Evolutionary conservation across 1,140 invertebrate species (phyloP), one percentile per base, ranked within the genome.

Genomic region (Frieseomelitta varia): DNA sequence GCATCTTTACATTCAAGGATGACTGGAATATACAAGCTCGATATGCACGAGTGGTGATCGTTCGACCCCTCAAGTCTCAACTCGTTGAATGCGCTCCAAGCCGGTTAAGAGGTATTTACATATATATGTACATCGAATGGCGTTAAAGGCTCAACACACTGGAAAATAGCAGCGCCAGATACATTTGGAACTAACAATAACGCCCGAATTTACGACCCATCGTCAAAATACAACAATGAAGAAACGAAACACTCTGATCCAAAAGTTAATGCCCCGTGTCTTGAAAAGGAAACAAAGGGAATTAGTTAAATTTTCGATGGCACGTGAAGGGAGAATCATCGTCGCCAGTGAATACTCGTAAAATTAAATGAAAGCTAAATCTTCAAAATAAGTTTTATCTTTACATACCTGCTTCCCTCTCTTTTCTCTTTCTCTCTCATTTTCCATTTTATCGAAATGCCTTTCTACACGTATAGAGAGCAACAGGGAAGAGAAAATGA

Each of bases 1-100:
- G 79, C 83, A 87, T 91, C 90, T 84, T 71, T 83, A 81, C 55
- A 27, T 79, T 90, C 90, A 90, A 91, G 90, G 89, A 89, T 90
- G 89, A 91, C 87, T 74, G 71, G 85, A 76, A 81, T 55, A 79
- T 87, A 81, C 68, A 82, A 69, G 75, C 82, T 74, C 79, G 82
- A 90, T 71, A 78, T 67, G 67, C 79, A 74, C 68, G 73, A 89
- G 58, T 55, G 79, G 73, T 68, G 87, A 76, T 88, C 75, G 69
- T 65, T 87, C 61, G 86, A 86, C 55, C 55, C 61, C n/a, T n/a
- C 51, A 61, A 75, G 51, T 56, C 63, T 14, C 47, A 12, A 12
- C 63, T 72, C 56, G 53, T 27, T 39, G 56, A 30, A 51, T 74
- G 12, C 75, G 21, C 24, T 84, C 24, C 27, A 47, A 55, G 74